Base-by-base conservation (phyloP, 2,113 vertebrate species). In the Gobio gobio region DNA sequence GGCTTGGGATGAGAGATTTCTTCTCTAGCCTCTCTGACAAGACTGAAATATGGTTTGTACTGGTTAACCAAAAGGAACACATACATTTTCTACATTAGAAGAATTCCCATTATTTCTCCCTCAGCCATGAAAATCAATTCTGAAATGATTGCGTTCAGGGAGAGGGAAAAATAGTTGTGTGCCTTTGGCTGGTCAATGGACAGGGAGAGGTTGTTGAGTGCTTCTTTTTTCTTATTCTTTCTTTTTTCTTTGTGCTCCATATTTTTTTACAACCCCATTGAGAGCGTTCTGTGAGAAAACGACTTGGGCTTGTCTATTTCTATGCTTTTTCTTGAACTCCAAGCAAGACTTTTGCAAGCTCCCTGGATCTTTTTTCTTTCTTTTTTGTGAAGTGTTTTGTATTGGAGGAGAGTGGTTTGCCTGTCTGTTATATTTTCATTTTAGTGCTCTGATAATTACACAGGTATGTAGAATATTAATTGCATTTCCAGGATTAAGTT, bases 51-150 rank as follows among this genome's bases (percentile, higher is more conserved):
- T 96, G 96, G 96, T 97, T 96, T 96, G 96, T 97, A 97, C 97
- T 97, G 96, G 95, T 97, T 97, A 98, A 97, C 96, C 97, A 97
- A 97, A 97, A 97, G 96, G 96, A 98, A 97, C 96, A 97, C 96
- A 98, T 96, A 96, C 95, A 97, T 97, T 98, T 96, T 97, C 96
- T 96, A 96, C 95, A 97, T 97, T 97, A 97, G 96, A 97, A 95
- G 95, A 97, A 97, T 98, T 97, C 97, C 95, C 96, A 97, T 98
- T 98, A 97, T 97, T 97, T 97, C 96, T 96, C 95, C 95, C 93
- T 98, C 95, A 97, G 96, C 97, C 97, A 97, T 98, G 97, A 97
- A 98, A 98, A 98, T 98, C 95, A 95, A 98, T 97, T 98, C 95
- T 96, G 95, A 97, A 97, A 96, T 96, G 97, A 99, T 97, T 98